Evolutionary conservation across 1,140 invertebrate genomes (phyloP), one percentile per base, ranked within the genome.

Genomic region (Brachionus rotundiformis): DNA sequence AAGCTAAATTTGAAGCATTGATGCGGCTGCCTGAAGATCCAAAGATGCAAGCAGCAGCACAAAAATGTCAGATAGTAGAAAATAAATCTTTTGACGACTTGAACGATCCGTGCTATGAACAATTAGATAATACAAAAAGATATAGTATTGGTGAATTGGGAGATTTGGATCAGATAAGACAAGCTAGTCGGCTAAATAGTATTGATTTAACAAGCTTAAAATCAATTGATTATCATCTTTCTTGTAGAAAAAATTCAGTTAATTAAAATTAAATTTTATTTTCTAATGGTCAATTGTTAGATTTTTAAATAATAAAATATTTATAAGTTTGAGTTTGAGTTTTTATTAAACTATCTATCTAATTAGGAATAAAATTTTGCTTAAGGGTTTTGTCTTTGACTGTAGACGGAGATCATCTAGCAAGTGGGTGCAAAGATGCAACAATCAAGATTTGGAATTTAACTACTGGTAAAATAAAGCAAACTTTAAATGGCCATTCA

Each of bases 371-470:
- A 49, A 23, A 10, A 31, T 81, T 83, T 81, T 47, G 82, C 25
- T 84, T 41, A 83, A 87, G 86, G 54, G 85, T 86, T 8, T 83
- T 85, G 4, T 83, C 83, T 27, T 84, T 87, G 10, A 84, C 84
- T 27, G 85, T 85, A 81, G 83, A 86, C 76, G 76, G 83, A 16
- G 81, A 82, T 0, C 83, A 82, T 6, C 54, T 87, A 33, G 86
- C 84, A 7, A 86, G 84, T 82, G 86, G 86, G 19, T 84, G 85
- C 54, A 77, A 84, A 13, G 86, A 87, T 82, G 83, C 84, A 65
- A 84, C 84, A 1, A 84, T 87, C 23, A 84, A 84, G 63, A 83
- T 87, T 13, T 87, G 86, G 86, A 84, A 85, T 82, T 83, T 87
- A 27, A 84, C 82, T 68, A 83, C 84, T 6, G 85, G 84, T 7